A percentile compares a stretch with the other conserved stretches of the same genome.
Conservation (phyloP, 1,140 invertebrate genomes). For the Pectinophora gossypiella region DNA sequence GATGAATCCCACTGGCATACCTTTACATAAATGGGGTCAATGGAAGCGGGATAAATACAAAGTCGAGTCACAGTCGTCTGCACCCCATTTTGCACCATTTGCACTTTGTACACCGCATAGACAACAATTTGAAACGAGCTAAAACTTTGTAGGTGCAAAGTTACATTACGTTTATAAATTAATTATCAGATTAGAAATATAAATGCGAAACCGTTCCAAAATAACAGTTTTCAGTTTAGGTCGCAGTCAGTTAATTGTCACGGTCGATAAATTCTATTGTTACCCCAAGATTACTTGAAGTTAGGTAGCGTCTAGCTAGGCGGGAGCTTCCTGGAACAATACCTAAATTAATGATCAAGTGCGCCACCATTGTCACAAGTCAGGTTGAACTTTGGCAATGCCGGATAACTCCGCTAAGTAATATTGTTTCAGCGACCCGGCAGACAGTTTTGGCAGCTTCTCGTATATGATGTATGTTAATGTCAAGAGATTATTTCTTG, state of each 20-base stretch:
- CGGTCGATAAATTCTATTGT: not conserved
- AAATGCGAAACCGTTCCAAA: not conserved
- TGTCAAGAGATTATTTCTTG: slow-evolving; percentile 71
- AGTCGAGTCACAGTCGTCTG: no score
- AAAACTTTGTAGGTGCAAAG: no score
- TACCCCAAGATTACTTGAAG: not conserved
- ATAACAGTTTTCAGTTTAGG: not conserved
- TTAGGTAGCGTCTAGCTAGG: not conserved
- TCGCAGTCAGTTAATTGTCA: not conserved
- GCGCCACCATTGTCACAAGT: not conserved
- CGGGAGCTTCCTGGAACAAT: not conserved
- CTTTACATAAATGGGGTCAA: slow-evolving; percentile 47
- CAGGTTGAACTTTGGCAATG: slow-evolving; percentile 12
- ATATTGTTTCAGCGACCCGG: slow-evolving; percentile 59
- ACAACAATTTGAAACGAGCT: no score
- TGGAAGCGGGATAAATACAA: no score
- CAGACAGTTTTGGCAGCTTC: slow-evolving; percentile 63
- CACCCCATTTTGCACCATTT: no score
- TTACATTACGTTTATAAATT: no score
- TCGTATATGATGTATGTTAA: slow-evolving; percentile 64
- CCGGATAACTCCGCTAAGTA: slow-evolving; percentile 50
- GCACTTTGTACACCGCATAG: no score
- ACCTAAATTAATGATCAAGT: not conserved
- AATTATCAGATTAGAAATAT: no score
- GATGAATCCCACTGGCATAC: slow-evolving; percentile 50